A percentile compares a stretch with the other conserved stretches of the same genome.
These are phyloP conservation scores for Molossus alvarezi DNA, from an alignment of 2,797 vertebrate species.

Conservation along the genomic window DNA sequence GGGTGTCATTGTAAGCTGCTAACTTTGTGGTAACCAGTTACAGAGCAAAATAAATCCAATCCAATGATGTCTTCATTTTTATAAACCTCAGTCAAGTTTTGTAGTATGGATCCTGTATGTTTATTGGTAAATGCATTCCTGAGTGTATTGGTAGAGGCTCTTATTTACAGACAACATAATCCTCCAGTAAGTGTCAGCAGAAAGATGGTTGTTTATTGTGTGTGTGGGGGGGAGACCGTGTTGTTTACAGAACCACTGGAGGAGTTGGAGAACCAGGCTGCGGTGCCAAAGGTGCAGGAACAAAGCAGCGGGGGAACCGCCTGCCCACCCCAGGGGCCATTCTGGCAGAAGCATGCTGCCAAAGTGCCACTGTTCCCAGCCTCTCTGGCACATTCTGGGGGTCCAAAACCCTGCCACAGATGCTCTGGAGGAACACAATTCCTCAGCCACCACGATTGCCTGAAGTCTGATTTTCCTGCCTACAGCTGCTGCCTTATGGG, in stretches of 20 bases:
- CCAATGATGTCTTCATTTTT: not conserved
- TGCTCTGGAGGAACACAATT: not conserved
- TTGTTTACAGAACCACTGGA: not conserved
- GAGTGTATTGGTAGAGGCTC: not conserved
- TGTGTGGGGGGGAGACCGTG: not conserved
- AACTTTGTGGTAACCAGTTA: not conserved
- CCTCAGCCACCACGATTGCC: not conserved
- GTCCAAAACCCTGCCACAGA: not conserved
- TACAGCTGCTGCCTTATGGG: not conserved
- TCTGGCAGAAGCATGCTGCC: not conserved
- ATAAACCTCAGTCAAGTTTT: not conserved
- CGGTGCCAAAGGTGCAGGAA: not conserved
- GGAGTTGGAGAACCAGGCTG: not conserved
- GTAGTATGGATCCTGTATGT: not conserved
- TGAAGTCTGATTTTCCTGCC: not conserved
- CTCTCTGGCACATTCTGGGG: not conserved
- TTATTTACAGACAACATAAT: not conserved
- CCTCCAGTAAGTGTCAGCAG: not conserved
- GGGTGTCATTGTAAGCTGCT: not conserved
- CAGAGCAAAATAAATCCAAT: not conserved
- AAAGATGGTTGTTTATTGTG: not conserved
- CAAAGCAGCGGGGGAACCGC: not conserved
- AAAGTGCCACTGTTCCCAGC: not conserved
- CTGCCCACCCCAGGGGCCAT: not conserved
- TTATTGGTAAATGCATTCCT: not conserved